Evolutionary conservation across 2,797 vertebrate genomes (phyloP), one percentile per base, ranked within the genome.

Genomic region (Spatula clypeata): DNA sequence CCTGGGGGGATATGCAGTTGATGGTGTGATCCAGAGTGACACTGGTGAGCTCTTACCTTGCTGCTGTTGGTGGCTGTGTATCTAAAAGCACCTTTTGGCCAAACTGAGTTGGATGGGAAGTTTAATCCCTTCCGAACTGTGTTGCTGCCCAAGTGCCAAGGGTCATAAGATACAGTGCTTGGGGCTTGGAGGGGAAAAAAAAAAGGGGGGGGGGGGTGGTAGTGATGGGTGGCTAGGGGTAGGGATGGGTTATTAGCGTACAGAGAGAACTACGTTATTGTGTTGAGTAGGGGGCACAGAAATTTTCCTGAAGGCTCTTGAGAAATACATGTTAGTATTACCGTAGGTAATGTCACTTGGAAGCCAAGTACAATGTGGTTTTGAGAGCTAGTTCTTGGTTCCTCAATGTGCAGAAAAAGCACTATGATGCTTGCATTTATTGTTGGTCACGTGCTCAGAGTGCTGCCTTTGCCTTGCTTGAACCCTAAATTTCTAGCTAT

Each of bases 11-110:
- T 65, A 67, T 12, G 14, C 21, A 13, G 62, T 9, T 26, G 29
- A 9, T 4, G 24, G 27, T 6, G 12, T 11, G 6, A n/a, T 73
- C 38, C 24, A n/a, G 11, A 73, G 29, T 11, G 42, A 16, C 5
- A 1, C 17, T 26, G 21, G 18, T 0, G 4, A 72, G 44, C 6
- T 73, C 79, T 58, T 20, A 2, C 7, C 3, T 27, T 45, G 19
- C 26, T 73, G 10, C 23, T 61, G 17, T 36, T 29, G 19, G 8
- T 29, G 26, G 51, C 3, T 42, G 2, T 12, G 1, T 23, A 14
- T 32, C 49, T 34, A 21, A 53, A 71, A n/a, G 13, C 13, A 45
- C 4, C 2, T 40, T 31, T 11, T 40, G 29, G 17, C 29, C 31
- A 57, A 57, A 53, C 6, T 24, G n/a, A 44, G 31, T 15, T 5